A percentile compares a stretch with the other conserved stretches of the same genome.
Evolutionary conservation across 2,888 invertebrate species (phyloP).

Genomic region (Pristionchus fissidentatus): DNA sequence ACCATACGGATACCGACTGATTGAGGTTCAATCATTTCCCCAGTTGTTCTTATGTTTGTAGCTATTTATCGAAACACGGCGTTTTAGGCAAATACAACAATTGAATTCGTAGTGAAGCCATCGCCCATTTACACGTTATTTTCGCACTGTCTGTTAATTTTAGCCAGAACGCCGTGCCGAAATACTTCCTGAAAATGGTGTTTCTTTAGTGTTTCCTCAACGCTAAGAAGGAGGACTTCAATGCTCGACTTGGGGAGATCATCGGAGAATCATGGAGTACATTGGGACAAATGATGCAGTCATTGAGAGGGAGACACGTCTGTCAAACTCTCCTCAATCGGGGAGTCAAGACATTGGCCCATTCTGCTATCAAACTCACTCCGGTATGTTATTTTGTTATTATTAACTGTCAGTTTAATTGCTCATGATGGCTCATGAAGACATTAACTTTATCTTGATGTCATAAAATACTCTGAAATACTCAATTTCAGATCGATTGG

Average conservation of each 20-base stretch:
- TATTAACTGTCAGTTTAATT: background rate
- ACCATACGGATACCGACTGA: background rate
- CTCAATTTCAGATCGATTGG: background rate
- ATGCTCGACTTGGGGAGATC: background rate
- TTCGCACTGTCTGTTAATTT: background rate
- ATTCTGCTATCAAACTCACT: background rate
- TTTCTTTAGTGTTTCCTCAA: constrained; percentile 26
- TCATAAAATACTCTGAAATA: too few species aligned
- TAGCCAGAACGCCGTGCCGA: background rate
- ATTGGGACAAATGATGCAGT: constrained; percentile 11
- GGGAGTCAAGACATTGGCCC: background rate
- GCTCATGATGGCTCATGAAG: background rate
- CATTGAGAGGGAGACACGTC: background rate
- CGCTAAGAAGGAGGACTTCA: background rate
- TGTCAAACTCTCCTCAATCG: background rate
- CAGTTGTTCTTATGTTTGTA: too few species aligned
- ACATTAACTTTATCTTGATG: too few species aligned
- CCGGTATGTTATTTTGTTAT: background rate
- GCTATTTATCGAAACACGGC: too few species aligned
- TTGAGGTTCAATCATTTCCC: too few species aligned
- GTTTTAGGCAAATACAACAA: too few species aligned
- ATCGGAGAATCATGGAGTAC: background rate
- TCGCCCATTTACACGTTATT: background rate
- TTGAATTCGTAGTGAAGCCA: background rate
- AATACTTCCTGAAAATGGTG: background rate